phyloP scores from a whole-genome alignment of 2,888 invertebrate genomes.

The Luperina testacea region DNA sequence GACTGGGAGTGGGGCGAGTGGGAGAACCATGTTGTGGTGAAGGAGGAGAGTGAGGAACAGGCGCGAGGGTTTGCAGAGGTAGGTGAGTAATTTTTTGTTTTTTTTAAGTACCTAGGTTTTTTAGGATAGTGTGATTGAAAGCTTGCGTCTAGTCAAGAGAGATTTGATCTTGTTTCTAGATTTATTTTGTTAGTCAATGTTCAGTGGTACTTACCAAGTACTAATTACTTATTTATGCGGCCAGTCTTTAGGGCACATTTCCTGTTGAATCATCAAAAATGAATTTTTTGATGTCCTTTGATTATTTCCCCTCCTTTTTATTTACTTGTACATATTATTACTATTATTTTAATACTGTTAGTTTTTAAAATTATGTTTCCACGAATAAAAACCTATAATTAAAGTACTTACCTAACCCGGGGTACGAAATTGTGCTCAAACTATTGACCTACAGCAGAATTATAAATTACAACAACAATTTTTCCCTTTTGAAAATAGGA shows the following conservation, averaged over 20 bases:
- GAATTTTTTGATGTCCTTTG: too few relatives aligned
- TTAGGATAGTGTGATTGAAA: not conserved
- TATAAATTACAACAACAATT: not conserved
- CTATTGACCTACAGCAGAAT: not conserved
- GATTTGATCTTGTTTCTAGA: not conserved
- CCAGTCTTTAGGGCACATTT: too few relatives aligned
- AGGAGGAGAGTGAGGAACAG: constrained; percentile 76
- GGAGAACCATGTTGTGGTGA: constrained; percentile 74
- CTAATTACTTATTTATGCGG: too few relatives aligned
- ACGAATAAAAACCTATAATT: too few relatives aligned
- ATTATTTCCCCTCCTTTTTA: too few relatives aligned
- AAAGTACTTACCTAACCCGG: not conserved
- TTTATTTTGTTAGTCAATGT: not conserved
- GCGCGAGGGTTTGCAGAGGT: constrained; percentile 74
- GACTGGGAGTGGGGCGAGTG: constrained; percentile 74
- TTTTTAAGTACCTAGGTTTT: not conserved
- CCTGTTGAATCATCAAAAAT: too few relatives aligned
- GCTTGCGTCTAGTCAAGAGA: not conserved
- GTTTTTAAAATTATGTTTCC: too few relatives aligned
- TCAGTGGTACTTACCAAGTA: not conserved
- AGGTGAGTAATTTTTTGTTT: constrained; percentile 67
- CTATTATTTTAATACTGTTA: too few relatives aligned
- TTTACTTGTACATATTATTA: too few relatives aligned
- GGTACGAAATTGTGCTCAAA: not conserved
- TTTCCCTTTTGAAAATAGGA: not conserved